Evolutionary conservation across 30 jellyfish, hydroid and myxozoan species (phyloP).

Genomic region (Turritopsis rubra): DNA sequence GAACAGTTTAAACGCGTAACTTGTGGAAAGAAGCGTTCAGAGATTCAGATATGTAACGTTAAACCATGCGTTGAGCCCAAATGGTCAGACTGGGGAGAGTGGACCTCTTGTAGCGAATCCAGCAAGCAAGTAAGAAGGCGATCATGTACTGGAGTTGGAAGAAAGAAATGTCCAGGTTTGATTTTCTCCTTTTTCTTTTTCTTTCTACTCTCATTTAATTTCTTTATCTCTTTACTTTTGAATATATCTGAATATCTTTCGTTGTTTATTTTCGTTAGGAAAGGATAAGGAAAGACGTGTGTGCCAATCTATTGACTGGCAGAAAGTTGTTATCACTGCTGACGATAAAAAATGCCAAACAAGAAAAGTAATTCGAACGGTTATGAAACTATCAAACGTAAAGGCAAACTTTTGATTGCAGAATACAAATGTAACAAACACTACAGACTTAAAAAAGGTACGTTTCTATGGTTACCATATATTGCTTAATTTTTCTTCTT

Average conservation of each 20-base stretch:
- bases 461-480: neutral
- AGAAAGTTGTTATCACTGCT: conserved; percentile 33
- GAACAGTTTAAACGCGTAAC: conserved; percentile 34
- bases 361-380: conserved; percentile 73
- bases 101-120: conserved; percentile 72
- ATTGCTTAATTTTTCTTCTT: neutral
- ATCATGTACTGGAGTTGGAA: conserved; percentile 34
- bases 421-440: conserved; percentile 58
- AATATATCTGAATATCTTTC: neutral
- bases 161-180: neutral
- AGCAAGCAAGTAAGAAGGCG: conserved; percentile 68
- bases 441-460: conserved; percentile 63
- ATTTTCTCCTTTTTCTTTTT: neutral
- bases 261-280: neutral
- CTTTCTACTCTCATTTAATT: neutral
- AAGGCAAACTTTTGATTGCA: conserved; percentile 51
- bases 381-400: conserved; percentile 35
- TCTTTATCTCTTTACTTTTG: too few relatives aligned
- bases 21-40: conserved; percentile 60
- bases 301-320: conserved; percentile 17
- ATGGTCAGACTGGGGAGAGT: conserved; percentile 91
- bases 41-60: conserved; percentile 51
- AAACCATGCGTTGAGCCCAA: conserved; percentile 42
- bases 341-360: conserved; percentile 48
- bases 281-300: conserved; percentile 19